phyloP scores from a whole-genome alignment of 2,797 vertebrate genomes.

The Intellagama lesueurii region DNA sequence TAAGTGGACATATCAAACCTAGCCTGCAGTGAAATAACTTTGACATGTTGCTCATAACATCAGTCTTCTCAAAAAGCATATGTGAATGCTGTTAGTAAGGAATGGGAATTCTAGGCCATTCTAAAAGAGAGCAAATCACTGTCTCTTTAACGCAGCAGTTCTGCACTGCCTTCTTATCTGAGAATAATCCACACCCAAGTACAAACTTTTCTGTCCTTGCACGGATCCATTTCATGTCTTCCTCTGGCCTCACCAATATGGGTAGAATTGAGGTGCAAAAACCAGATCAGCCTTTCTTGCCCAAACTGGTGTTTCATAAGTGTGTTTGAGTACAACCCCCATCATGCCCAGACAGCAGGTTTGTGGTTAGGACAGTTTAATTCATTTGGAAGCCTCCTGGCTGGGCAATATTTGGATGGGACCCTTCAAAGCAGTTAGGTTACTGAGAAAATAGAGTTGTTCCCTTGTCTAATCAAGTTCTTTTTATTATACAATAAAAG shows the following conservation, averaged over 20 bases:
- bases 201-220: accelerated
- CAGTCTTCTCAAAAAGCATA: accelerated
- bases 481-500: slow-evolving; percentile 40
- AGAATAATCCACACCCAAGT: slow-evolving; percentile 7
- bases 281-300: background rate
- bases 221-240: background rate
- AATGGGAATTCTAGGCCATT: background rate
- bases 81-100: background rate
- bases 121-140: background rate
- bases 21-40: slow-evolving; percentile 4
- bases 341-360: background rate
- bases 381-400: background rate
- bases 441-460: slow-evolving; percentile 36
- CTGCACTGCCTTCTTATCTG: background rate
- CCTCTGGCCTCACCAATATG: slow-evolving; percentile 20
- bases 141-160: background rate
- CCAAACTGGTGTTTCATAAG: background rate
- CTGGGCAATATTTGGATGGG: background rate
- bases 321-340: background rate
- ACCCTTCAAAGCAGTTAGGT: background rate
- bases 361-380: background rate
- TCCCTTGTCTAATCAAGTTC: slow-evolving; percentile 50
- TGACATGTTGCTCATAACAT: background rate
- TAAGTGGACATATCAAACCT: background rate
- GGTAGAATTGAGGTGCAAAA: background rate